Base-by-base conservation (phyloP, 2,113 vertebrate genomes). In the Polyodon spathula region DNA sequence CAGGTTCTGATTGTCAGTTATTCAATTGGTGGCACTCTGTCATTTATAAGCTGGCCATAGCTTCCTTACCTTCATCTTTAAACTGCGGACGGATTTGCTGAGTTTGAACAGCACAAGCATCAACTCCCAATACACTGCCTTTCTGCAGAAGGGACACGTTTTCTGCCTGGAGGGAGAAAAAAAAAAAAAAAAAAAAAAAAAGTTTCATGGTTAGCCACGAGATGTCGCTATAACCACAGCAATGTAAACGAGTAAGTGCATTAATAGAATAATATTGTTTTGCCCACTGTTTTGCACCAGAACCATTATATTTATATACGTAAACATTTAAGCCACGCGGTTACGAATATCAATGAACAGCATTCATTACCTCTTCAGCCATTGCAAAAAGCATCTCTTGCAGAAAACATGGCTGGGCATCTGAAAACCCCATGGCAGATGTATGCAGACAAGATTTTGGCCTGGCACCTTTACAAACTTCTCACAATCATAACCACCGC, bases 331-430 rank as follows among this genome's bases (percentile, higher is more conserved):
- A n/a, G n/a, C n/a, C n/a, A n/a, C n/a, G n/a, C n/a, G n/a, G n/a
- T n/a, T n/a, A n/a, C n/a, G n/a, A n/a, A n/a, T n/a, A n/a, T n/a
- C n/a, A n/a, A n/a, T n/a, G n/a, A n/a, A n/a, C n/a, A n/a, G n/a
- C n/a, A n/a, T n/a, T n/a, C 4, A n/a, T 48, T 75, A 94, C 92
- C 91, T 89, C 69, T 84, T 86, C 44, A 94, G 82, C 92, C 92
- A 94, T 56, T 71, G 87, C 54, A 89, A 67, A 67, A 93, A 91
- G 68, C 91, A 94, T 66, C 83, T 89, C 71, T 90, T 90, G 83
- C 91, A 94, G 80, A 94, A 94, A 64, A 90, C 73, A 66, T 94
- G 91, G 66, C 86, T 0, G 91, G 91, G 68, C 78, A 87, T 67
- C 77, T 84, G 63, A 94, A 76, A 56, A 94, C 90, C 2, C 89